Evolutionary conservation across 1,140 invertebrate species (phyloP).

Genomic region (Drosophila tani): DNA sequence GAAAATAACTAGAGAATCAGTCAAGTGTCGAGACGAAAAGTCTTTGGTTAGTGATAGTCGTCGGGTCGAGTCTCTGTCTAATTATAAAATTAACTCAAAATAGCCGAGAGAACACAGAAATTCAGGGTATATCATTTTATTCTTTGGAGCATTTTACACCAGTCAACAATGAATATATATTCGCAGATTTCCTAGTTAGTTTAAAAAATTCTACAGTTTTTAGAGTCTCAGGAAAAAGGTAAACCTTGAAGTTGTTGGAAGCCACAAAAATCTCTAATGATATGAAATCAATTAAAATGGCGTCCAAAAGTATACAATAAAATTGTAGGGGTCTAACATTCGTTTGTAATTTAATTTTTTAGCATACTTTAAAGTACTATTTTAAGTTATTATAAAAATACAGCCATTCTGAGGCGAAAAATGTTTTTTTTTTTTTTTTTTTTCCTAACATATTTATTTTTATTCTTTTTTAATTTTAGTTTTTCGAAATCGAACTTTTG

Average conservation of each 20-base stretch:
- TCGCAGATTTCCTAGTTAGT: neutral
- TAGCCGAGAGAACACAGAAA: conserved; percentile 6
- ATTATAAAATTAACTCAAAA: conserved; percentile 43
- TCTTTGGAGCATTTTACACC: neutral
- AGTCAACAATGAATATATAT: neutral
- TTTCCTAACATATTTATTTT: neutral
- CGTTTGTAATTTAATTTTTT: neutral
- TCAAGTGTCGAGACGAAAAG: conserved; percentile 42
- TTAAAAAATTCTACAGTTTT: too few relatives aligned
- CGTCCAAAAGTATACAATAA: too few relatives aligned
- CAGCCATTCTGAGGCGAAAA: too few relatives aligned
- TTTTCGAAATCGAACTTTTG: neutral
- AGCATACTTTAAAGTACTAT: too few relatives aligned
- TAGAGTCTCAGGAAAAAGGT: too few relatives aligned
- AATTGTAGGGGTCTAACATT: neutral
- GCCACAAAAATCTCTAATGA: neutral
- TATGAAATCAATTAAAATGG: neutral
- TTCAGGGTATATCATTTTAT: neutral
- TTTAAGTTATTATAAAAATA: too few relatives aligned
- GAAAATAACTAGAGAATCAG: conserved; percentile 24
- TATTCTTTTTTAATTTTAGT: neutral
- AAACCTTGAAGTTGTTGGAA: too few relatives aligned
- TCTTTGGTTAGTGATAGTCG: conserved; percentile 35
- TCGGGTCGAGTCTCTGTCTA: conserved; percentile 14
- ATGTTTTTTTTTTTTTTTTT: too few relatives aligned